Evolutionary conservation across 2,797 vertebrate species (phyloP), one percentile per base, ranked within the genome.

Genomic region (Scyliorhinus canicula): DNA sequence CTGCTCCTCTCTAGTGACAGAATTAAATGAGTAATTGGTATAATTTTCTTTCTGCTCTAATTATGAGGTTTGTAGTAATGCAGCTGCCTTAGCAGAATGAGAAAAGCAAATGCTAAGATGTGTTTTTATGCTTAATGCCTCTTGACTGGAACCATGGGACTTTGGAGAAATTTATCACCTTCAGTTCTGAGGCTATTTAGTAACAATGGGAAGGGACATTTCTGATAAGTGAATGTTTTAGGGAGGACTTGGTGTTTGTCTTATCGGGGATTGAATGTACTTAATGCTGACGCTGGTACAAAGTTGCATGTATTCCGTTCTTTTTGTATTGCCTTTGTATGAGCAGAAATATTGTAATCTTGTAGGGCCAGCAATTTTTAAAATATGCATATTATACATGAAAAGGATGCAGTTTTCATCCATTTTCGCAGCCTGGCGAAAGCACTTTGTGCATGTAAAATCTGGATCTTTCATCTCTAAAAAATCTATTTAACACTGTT

Each of bases 61-160:
- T 35, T 95, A 88, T 6, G 95, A 77, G 91, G 16, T 86, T 95
- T 95, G 95, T 55, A 88, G 57, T 55, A 40, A 65, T 65, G 86
- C 86, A 88, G 31, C 4, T 57, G 57, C 12, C 79, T 44, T 88
- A 86, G 26, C 9, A 71, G 9, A 57, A 55, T 86, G 63, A 47
- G 79, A 40, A 86, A 14, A 57, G 55, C 65, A 69, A 91, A 88
- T 63, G 50, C 65, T 52, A 52, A 50, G 26, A 63, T 63, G 14
- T 26, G 3, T 28, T 71, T 93, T 63, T 24, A 16, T 44, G 4
- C 26, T 35, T 93, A 12, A 14, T 52, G 24, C 28, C 11, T 71
- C 28, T 94, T 44, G 60, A 47, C 19, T 91, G 88, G n/a, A 60
- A 91, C 60, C 19, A 40, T 91, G 60, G 3, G 57, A 65, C 21